phyloP scores from a whole-genome alignment of 2,888 invertebrate species.

The Itoplectis maculator region DNA sequence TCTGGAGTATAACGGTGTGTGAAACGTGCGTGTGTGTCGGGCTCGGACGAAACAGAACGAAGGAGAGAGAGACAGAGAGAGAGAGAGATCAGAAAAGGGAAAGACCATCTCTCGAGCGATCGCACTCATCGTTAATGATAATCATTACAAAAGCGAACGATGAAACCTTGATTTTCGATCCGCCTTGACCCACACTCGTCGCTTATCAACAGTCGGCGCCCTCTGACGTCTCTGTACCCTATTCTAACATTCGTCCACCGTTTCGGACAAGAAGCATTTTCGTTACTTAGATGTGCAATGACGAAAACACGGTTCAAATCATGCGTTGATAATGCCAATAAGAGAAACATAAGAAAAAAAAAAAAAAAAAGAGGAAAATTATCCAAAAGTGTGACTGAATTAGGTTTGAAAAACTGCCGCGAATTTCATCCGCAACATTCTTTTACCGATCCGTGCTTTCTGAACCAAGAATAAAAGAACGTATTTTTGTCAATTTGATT shows the following conservation, averaged over 20 bases:
- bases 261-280: conserved; percentile 6
- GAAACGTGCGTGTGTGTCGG: conserved; percentile 28
- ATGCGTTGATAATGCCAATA: conserved; percentile 20
- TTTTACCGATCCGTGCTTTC: conserved; percentile 68
- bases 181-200: conserved; percentile 20
- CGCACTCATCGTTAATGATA: conserved; percentile 24
- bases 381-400: conserved; percentile 65
- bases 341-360: conserved; percentile 10
- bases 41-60: not conserved
- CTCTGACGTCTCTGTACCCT: conserved; percentile 23
- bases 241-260: conserved; percentile 6
- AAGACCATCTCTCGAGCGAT: conserved; percentile 6
- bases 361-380: conserved; percentile 3
- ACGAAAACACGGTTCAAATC: conserved; percentile 17
- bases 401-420: conserved; percentile 73
- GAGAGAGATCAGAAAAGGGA: not conserved
- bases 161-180: conserved; percentile 15
- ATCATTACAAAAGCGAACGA: conserved; percentile 12
- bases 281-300: conserved; percentile 17
- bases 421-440: conserved; percentile 73
- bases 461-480: conserved; percentile 11
- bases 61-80: not conserved
- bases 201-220: conserved; percentile 16
- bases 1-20: conserved; percentile 64
- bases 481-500: conserved; percentile 36